Evolutionary conservation across 2,113 vertebrate genomes (phyloP), one percentile per base, ranked within the genome.

Genomic region (Caranx melampygus): DNA sequence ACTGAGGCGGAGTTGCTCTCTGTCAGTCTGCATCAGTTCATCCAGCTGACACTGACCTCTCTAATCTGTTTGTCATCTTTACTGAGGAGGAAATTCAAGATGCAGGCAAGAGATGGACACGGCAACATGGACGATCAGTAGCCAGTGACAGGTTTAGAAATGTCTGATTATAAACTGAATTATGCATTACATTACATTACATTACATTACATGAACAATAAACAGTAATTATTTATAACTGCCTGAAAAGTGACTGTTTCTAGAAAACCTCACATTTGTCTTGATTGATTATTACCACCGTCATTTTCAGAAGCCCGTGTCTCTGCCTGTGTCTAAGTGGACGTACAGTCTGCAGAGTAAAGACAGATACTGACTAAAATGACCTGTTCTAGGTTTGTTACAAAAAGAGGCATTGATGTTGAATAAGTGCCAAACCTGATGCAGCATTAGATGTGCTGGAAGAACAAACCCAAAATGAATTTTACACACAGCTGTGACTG

Each of bases 1-100:
- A 75, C 54, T 33, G 59, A 52, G 21, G 74, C 76, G 49, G 57
- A 54, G 49, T 34, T 3, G 7, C 57, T 78, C 14, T 59, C 82
- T 83, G 82, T 91, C 82, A 70, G 82, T 37, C 20, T 57, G 15
- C 79, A 86, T 87, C 69, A 75, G 11, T 60, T 85, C 84, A 83
- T 40, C 58, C 45, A 44, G 60, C 68, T 67, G 35, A 79, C 74
- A 64, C 57, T 9, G 12, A 84, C 66, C 65, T 72, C 20, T 13
- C 7, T 33, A 35, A 7, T 51, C 47, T 62, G 42, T 12, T 69
- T 74, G 26, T 44, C n/a, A 33, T 68, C 26, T 72, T 78, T 33
- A 74, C 57, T 0, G 52, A 49, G 18, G 21, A 75, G 40, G 37
- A 37, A 42, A 16, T 54, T 60, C 55, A 61, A 59, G 59, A 35